A percentile compares a stretch with the other conserved stretches of the same genome.
Conservation (phyloP, 2,888 invertebrate genomes). For the Rotaria sp. region DNA sequence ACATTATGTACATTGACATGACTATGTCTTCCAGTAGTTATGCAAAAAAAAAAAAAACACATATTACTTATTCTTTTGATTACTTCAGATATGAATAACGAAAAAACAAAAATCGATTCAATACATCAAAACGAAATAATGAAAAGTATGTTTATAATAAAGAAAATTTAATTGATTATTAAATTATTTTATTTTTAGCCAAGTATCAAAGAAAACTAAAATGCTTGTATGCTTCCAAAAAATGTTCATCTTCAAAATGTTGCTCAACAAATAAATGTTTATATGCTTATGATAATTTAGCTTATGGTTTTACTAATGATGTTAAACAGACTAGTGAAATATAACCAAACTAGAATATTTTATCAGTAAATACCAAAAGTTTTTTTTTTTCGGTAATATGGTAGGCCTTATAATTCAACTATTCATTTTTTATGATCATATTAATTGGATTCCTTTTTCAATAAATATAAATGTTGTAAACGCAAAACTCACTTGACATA, state of each 20-base stretch:
- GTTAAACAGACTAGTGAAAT: neutral
- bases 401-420: too few species aligned
- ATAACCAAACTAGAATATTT: too few species aligned
- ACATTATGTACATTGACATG: neutral
- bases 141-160: neutral
- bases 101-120: neutral
- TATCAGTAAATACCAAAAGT: too few species aligned
- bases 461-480: too few species aligned
- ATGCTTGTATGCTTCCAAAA: neutral
- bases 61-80: neutral
- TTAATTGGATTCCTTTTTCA: too few species aligned
- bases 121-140: neutral
- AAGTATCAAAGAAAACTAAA: neutral
- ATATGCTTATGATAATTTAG: conserved; percentile 6
- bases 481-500: neutral
- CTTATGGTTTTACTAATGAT: neutral
- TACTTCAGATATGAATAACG: neutral
- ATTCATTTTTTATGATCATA: too few species aligned
- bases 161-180: neutral
- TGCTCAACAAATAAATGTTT: neutral
- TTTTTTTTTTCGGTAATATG: too few species aligned
- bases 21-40: neutral
- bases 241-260: neutral
- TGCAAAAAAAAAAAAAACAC: neutral
- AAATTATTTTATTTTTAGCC: neutral